Base-by-base conservation (phyloP, 2,797 vertebrate genomes). In the Tadarida brasiliensis region DNA sequence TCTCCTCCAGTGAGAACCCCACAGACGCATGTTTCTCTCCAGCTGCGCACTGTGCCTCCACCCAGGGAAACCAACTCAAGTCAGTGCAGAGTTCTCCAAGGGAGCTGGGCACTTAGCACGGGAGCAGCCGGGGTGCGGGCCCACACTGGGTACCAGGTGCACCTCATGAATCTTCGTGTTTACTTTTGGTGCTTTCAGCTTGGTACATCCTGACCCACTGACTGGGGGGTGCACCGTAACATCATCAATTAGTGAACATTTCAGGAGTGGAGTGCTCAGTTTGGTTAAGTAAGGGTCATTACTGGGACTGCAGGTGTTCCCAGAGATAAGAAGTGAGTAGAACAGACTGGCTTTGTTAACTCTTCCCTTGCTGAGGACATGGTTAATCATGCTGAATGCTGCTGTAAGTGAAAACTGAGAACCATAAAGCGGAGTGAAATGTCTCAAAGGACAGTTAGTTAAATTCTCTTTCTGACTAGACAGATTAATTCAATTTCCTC, bases 401-500 rank as follows among this genome's bases (percentile, higher is more conserved):
- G 68, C n/a, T 28, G 3, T 30, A 63, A 86, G 44, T 90, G 68
- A 67, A 95, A 87, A 77, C 44, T 35, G 14, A 93, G 33, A 49
- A 26, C 56, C 16, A 0, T 57, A 19, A 85, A 80, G 76, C 61
- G 61, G 56, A 68, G 20, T 56, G 49, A 57, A 24, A 28, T 35
- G 59, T 89, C 84, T 63, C 67, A 67, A 91, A 93, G 51, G n/a
- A 30, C 56, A 56, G n/a, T 63, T 88, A 67, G 30, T 78, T 35
- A 93, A 92, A 73, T 77, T 77, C n/a, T 57, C 1, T 61, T 81
- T 65, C 24, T 89, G 68, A 83, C 15, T 28, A 71, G 33, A 85
- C 24, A 63, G n/a, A 61, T 35, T 71, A 17, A 47, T 89, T 91
- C 22, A 11, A 9, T 67, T 67, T 90, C 49, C 59, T 83, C 67